Conservation (phyloP, 2,113 vertebrate species). For the Leucosticte australis region DNA sequence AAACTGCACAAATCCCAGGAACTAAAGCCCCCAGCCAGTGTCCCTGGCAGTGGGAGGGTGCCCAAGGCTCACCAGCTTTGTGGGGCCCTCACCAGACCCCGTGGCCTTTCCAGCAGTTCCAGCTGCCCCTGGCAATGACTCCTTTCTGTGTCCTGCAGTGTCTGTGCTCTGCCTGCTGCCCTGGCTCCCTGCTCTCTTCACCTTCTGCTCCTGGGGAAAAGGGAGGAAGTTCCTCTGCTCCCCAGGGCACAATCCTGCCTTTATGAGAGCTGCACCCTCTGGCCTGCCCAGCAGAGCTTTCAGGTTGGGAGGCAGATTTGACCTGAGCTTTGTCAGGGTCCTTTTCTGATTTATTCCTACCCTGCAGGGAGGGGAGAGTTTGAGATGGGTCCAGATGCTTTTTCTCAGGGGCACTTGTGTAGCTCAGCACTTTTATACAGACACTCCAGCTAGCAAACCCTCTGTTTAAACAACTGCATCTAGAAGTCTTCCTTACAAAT, state of each 20-base stretch:
- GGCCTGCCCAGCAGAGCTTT: neutral
- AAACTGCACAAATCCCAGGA: accelerated
- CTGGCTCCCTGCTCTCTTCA: neutral
- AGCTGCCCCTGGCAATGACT: neutral
- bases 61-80: neutral
- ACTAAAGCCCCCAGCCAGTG: neutral
- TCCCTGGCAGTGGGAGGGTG: neutral
- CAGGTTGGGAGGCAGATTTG: neutral
- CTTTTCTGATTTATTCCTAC: neutral
- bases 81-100: neutral
- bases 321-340: neutral
- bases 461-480: slow-evolving; percentile 12
- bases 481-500: neutral
- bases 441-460: neutral
- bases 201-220: neutral
- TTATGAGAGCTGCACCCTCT: neutral
- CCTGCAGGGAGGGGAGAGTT: neutral
- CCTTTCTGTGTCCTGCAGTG: neutral
- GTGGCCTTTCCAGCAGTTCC: neutral
- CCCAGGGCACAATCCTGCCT: neutral
- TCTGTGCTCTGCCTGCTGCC: neutral
- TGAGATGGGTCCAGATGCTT: slow-evolving; percentile 30
- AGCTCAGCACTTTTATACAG: slow-evolving; percentile 20
- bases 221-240: neutral
- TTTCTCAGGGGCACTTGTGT: slow-evolving; percentile 23